Base-by-base conservation (phyloP, 2,113 vertebrate species). In the Hystrix brachyura region DNA sequence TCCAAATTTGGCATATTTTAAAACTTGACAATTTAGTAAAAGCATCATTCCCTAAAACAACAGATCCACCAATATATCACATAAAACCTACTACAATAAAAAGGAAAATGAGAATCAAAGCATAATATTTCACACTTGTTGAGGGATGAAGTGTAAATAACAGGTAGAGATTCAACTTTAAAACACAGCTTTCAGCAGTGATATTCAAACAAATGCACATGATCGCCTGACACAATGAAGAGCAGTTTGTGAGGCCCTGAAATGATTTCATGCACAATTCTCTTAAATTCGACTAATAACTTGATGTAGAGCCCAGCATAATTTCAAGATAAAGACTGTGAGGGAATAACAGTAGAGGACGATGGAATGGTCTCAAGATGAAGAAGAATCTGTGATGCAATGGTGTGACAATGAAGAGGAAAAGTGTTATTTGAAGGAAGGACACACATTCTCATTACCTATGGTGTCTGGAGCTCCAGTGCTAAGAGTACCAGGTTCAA, bases 401-500 rank as follows among this genome's bases (percentile, higher is more conserved):
- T 53, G 34, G 1, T 11, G 80, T 59, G 91, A 80, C 51, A 86
- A 57, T 32, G 38, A 65, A 34, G 43, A 96, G 88, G 53, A 94
- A 94, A 78, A 95, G 51, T 46, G 57, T 10, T 43, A 53, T 84
- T 18, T 27, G 84, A 97, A 96, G 29, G 64, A 95, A 96, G 29
- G 64, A 95, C 57, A 95, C 46, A 83, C 3, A 55, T 62, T 95
- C 64, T 80, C 86, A 72, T 98, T 99, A 98, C 98, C 98, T 91
- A 96, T 18, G 2, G 87, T 95, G 91, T 95, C 97, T 96, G 98
- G 92, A 96, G 94, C 94, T 91, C 98, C 97, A 87, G 46, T 97
- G 98, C 95, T 98, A 97, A 96, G 85, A 97, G 93, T 88, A 95
- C 91, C 65, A 97, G 93, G 94, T 96, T 98, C 98, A 95, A 92